Base-by-base conservation (phyloP, 2,113 vertebrate species). In the Carassius gibelio region DNA sequence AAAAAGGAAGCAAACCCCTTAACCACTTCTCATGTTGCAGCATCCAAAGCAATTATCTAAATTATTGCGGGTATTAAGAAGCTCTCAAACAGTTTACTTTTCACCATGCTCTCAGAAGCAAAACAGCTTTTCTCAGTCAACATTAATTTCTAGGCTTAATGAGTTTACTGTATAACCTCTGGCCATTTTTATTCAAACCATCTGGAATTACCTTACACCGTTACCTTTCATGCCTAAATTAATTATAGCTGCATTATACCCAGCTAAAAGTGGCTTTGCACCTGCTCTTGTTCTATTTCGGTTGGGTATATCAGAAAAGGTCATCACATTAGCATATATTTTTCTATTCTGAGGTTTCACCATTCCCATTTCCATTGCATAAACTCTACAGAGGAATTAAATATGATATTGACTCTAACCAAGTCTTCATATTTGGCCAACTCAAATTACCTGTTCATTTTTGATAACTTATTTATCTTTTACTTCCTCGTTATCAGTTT, bases 221-320 rank as follows among this genome's bases (percentile, higher is more conserved):
- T 86, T 61, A 85, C 38, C 45, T 85, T 85, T 85, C 84, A 34
- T 86, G 13, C 83, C 72, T 68, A 69, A 85, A 89, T 55, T 42
- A 50, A 87, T 84, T 81, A 85, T 38, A 75, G 86, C 66, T 89
- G 85, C 86, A 81, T 78, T 88, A 91, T 81, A 68, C 50, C 61
- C n/a, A 59, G 72, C 76, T 86, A 76, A 88, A 85, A 84, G 85
- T 80, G 83, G 87, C 84, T 9, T 30, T 87, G 82, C 89, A 92
- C 87, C 92, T 92, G 90, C 79, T 75, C 23, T 38, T 50, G 42
- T 57, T 75, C 74, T 84, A 82, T 61, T 84, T 78, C 34, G 59
- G 38, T 62, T 69, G 38, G 57, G 59, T 64, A 80, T 42, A 85
- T 74, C 75, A 71, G 34, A 68, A 69, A 85, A 36, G 64, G 42